Evolutionary conservation across 1,140 invertebrate species (phyloP), one percentile per base, ranked within the genome.

Genomic region (Drosophila guanche): DNA sequence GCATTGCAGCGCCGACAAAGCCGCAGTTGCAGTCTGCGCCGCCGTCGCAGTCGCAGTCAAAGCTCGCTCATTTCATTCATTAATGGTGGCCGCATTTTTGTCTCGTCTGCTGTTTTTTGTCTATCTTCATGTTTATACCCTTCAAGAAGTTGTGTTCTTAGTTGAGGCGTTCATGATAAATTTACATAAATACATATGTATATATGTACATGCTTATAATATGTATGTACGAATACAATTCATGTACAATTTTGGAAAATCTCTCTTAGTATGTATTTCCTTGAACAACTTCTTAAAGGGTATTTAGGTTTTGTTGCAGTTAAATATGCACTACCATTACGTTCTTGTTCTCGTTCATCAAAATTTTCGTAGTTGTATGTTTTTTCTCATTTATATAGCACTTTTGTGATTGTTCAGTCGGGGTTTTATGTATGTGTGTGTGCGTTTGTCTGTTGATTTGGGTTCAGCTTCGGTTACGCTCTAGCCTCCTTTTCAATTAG

Each of bases 11-110:
- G 22, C 40, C 51, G 45, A 29, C 45, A 41, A 40, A 69, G 45
- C 62, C 66, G 65, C 74, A 50, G 58, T 55, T 69, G 69, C 66
- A 68, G 27, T 57, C 33, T 12, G 33, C 33, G 33, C 12, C 48
- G 29, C 41, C 43, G 42, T 50, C n/a, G 57, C 25, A 58, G 59
- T 42, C 50, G 66, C 66, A 62, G 73, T 43, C 40, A 53, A 61
- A 47, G 47, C 47, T 81, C 75, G 70, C 43, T 70, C 75, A 79
- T 84, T 84, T 84, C 79, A 84, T 84, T 84, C 80, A 83, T 85
- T 84, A 75, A 70, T 79, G 75, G 71, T 59, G 54, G 76, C 75
- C 77, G 74, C 71, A 85, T 83, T 83, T 72, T 79, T 83, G 42
- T 54, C 58, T 69, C 22, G 74, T 75, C 60, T 74, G 56, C 67